Evolutionary conservation across 2,888 invertebrate species (phyloP), one percentile per base, ranked within the genome.

Genomic region (Teleiodes luculella): DNA sequence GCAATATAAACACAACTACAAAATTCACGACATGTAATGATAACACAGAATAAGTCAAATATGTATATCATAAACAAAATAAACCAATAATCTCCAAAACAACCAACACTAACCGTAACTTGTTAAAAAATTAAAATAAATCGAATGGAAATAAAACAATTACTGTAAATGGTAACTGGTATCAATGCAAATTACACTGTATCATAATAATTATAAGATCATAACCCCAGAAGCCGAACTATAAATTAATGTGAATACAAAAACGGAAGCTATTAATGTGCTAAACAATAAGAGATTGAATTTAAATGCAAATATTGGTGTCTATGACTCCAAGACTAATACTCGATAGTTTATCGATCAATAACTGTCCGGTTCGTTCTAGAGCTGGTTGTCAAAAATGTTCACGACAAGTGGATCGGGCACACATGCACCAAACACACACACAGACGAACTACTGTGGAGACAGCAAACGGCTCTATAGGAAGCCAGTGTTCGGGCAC

Each of bases 341-440:
- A 49, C 11, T 37, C 45, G 36, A 53, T 47, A 43, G 48, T 50
- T 49, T 56, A 53, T 55, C 48, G 53, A 56, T 49, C 53, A 45
- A 56, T 56, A 56, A 53, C 50, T 46, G 53, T 46, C 53, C 49
- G 30, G 41, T 41, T 28, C 24, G 43, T 43, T 49, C 52, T 14
- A 45, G 36, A 43, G 46, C 18, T 16, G 31, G 35, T 39, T 53
- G 49, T 53, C 53, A 35, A 55, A 53, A 55, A 41, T 50, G 45
- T 50, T 49, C 30, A n/a, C 52, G 46, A 50, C 54, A 54, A 57
- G 50, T 56, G 53, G 37, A 28, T 45, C 31, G 30, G n/a, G 45
- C 45, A 35, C 51, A 18, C 14, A 14, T 30, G 5, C 35, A 41
- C 16, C 10, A 11, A 5, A 7, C 16, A 3, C 7, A 11, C 48